Evolutionary conservation across 2,113 vertebrate genomes (phyloP).

Genomic region (Poeciliopsis turrubarensis): DNA sequence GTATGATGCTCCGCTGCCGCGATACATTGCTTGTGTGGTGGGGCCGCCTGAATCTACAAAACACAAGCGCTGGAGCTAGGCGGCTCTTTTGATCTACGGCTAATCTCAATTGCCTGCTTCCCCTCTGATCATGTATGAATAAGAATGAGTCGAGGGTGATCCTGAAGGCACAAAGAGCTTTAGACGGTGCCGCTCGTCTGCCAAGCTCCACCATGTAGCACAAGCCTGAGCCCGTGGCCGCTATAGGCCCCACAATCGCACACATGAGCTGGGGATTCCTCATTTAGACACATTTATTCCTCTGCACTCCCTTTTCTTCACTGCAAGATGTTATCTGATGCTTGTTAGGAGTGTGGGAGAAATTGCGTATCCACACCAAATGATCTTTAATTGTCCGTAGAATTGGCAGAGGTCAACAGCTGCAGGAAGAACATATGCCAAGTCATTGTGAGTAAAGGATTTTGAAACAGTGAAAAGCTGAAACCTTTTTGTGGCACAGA

Average conservation of each 20-base stretch:
- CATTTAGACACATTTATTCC: conserved; percentile 59
- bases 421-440: conserved; percentile 56
- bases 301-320: conserved; percentile 51
- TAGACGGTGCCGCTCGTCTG: conserved; percentile 66
- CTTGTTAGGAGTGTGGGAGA: conserved; percentile 71
- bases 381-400: conserved; percentile 71
- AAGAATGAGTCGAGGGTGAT: conserved; percentile 80
- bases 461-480: conserved; percentile 26
- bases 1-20: conserved; percentile 63
- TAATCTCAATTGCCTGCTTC: conserved; percentile 83
- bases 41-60: conserved; percentile 78
- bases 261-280: conserved; percentile 48
- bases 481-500: neutral
- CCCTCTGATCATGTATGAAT: conserved; percentile 83
- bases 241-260: conserved; percentile 47
- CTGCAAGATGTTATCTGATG: conserved; percentile 66
- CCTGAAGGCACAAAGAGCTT: conserved; percentile 80
- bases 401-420: conserved; percentile 66
- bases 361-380: conserved; percentile 64
- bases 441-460: conserved; percentile 49
- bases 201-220: conserved; percentile 43
- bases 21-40: conserved; percentile 56
- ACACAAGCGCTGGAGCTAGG: conserved; percentile 74
- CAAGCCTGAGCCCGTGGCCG: conserved; percentile 39
- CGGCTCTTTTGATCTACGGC: conserved; percentile 80